These are phyloP conservation scores for Zhengitettix transpicula DNA, from an alignment of 2,888 invertebrate genomes.

Conservation along the genomic window DNA sequence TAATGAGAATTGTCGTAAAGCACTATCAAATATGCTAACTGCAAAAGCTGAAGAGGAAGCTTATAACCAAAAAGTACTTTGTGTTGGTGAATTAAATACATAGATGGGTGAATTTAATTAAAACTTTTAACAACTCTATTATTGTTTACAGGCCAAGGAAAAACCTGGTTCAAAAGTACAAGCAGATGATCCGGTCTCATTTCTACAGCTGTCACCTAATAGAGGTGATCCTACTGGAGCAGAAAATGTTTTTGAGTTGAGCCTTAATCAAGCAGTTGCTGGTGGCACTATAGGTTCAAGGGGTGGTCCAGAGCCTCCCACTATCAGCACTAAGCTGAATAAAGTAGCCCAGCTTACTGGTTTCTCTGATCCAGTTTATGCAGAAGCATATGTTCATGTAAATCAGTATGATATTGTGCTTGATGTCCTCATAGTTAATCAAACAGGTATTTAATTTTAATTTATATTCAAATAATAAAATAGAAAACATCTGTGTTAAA, in stretches of 20 bases:
- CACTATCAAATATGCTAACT: constrained; percentile 67
- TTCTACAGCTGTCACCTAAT: constrained; percentile 55
- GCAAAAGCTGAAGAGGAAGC: constrained; percentile 60
- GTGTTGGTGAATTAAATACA: too few species aligned
- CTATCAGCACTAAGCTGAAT: constrained; percentile 31
- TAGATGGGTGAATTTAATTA: too few species aligned
- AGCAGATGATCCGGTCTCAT: constrained; percentile 71
- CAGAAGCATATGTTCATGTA: constrained; percentile 98
- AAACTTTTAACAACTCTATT: too few species aligned
- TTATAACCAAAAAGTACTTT: constrained; percentile 30
- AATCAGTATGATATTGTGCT: constrained; percentile 97
- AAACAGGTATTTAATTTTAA: constrained; percentile 71
- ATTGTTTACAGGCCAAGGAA: constrained; percentile 40
- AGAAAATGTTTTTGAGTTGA: constrained; percentile 85
- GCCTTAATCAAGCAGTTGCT: constrained; percentile 75
- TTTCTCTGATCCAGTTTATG: constrained; percentile 98
- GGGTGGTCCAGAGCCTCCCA: not conserved
- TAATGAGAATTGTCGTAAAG: constrained; percentile 52
- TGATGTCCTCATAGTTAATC: constrained; percentile 95
- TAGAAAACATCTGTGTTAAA: too few species aligned
- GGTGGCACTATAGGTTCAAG: constrained; percentile 29
- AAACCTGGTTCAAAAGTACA: constrained; percentile 53
- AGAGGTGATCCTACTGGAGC: constrained; percentile 40
- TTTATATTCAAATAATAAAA: too few species aligned
- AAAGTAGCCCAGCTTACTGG: constrained; percentile 89